Evolutionary conservation across 2,797 vertebrate species (phyloP).

Genomic region (Ataeniobius toweri): DNA sequence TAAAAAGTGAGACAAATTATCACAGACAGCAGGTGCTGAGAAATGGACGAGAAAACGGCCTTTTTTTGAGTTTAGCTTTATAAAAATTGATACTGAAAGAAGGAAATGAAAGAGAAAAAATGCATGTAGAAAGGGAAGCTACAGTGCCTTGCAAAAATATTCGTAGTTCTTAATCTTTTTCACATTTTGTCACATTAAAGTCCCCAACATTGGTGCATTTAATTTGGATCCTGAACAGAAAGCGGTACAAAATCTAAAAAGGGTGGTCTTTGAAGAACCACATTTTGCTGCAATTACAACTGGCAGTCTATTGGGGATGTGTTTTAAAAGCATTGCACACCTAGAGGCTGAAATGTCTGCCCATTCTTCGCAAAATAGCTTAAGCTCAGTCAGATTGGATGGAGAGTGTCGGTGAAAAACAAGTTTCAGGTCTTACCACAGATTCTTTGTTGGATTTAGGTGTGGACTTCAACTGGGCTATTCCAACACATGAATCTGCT

Average conservation of each 20-base stretch:
- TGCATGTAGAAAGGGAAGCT: background rate
- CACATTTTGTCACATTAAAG: background rate
- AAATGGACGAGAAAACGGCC: background rate
- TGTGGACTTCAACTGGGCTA: background rate
- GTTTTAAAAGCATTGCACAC: background rate
- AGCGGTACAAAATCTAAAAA: background rate
- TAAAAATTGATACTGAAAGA: background rate
- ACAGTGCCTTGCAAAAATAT: background rate
- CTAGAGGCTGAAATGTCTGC: background rate
- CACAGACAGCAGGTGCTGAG: slow-evolving; percentile 13
- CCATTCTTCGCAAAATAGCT: background rate
- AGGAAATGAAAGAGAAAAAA: background rate
- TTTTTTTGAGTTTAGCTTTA: background rate
- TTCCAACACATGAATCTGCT: background rate
- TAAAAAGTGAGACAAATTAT: slow-evolving; percentile 11
- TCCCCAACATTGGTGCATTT: background rate
- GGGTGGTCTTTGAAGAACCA: background rate
- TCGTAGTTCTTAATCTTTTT: background rate
- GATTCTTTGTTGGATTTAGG: background rate
- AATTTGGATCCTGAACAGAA: background rate
- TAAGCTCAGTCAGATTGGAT: background rate
- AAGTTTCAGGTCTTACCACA: background rate
- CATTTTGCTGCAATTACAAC: background rate
- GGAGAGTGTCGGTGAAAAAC: background rate
- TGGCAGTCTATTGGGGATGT: background rate